These are phyloP conservation scores for Esox masquinongy DNA, from an alignment of 2,797 vertebrate species.

Conservation along the genomic window DNA sequence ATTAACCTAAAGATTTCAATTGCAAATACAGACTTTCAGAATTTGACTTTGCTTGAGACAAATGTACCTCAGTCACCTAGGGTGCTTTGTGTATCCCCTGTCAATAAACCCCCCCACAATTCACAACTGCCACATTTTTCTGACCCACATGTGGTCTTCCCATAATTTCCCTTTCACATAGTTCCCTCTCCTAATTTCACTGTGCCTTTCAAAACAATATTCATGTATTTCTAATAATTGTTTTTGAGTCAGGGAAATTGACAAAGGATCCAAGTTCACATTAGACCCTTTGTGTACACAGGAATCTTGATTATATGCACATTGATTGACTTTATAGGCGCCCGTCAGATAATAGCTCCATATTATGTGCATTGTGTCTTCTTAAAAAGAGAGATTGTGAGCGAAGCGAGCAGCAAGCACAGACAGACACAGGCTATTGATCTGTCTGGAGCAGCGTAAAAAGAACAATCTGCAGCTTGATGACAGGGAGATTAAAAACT, in stretches of 20 bases:
- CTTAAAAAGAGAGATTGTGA: conserved; percentile 20
- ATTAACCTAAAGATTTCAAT: conserved; percentile 4
- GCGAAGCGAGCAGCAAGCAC: not conserved
- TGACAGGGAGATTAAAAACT: conserved; percentile 22
- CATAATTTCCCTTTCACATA: conserved; percentile 20
- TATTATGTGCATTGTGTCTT: conserved; percentile 33
- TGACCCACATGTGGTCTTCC: conserved; percentile 11
- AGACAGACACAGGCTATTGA: conserved; percentile 32
- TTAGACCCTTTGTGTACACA: conserved; percentile 25
- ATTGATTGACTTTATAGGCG: conserved; percentile 36
- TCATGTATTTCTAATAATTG: conserved; percentile 29
- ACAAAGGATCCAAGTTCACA: conserved; percentile 17
- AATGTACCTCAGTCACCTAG: conserved; percentile 26
- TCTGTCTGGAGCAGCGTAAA: conserved; percentile 18
- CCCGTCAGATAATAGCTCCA: conserved; percentile 33
- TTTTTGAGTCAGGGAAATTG: conserved; percentile 26
- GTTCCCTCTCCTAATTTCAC: conserved; percentile 15
- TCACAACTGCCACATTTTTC: conserved; percentile 14
- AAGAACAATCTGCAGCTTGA: conserved; percentile 15
- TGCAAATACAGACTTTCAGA: conserved; percentile 3
- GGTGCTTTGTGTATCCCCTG: conserved; percentile 2
- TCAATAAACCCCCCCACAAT: conserved; percentile 37
- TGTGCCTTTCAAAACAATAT: conserved; percentile 45
- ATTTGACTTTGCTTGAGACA: conserved; percentile 12
- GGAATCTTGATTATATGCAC: conserved; percentile 29